A percentile compares a stretch with the other conserved stretches of the same genome.
Evolutionary conservation across 2,888 invertebrate genomes (phyloP).

Genomic region (Drosophila paracracens): DNA sequence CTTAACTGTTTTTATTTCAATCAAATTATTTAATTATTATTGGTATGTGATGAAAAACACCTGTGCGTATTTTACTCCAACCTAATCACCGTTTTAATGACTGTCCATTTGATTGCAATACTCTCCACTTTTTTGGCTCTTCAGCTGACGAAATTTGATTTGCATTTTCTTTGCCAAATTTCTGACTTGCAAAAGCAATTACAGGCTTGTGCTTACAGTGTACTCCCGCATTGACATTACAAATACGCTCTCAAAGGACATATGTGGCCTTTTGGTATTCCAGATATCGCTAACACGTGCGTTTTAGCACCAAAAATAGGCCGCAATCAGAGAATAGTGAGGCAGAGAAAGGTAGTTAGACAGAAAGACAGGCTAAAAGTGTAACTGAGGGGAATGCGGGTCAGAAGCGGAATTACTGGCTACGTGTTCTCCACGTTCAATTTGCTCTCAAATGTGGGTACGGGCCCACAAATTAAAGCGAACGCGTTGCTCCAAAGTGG

Average conservation of each 20-base stretch:
- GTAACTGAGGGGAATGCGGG: conserved; percentile 17
- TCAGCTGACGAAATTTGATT: neutral
- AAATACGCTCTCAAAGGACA: conserved; percentile 12
- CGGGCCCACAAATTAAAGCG: conserved; percentile 57
- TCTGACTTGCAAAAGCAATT: conserved; percentile 20
- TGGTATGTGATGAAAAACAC: neutral
- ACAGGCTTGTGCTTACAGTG: neutral
- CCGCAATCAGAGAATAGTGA: conserved; percentile 35
- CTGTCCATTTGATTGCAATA: neutral
- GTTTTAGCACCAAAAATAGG: conserved; percentile 44
- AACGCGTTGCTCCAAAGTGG: conserved; percentile 35
- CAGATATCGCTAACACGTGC: conserved; percentile 38
- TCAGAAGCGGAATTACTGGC: conserved; percentile 23
- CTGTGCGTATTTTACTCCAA: neutral
- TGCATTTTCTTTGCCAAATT: neutral
- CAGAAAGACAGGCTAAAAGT: neutral
- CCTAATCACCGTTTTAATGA: neutral
- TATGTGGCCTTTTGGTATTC: conserved; percentile 20
- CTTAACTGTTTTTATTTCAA: neutral
- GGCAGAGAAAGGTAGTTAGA: conserved; percentile 1
- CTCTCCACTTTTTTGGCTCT: neutral
- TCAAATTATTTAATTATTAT: neutral
- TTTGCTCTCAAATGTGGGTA: conserved; percentile 13
- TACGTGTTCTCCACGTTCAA: conserved; percentile 30
- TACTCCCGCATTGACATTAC: neutral